Evolutionary conservation across 92 coral and sea anemone species (phyloP).

Genomic region (Scolanthus callimorphus): DNA sequence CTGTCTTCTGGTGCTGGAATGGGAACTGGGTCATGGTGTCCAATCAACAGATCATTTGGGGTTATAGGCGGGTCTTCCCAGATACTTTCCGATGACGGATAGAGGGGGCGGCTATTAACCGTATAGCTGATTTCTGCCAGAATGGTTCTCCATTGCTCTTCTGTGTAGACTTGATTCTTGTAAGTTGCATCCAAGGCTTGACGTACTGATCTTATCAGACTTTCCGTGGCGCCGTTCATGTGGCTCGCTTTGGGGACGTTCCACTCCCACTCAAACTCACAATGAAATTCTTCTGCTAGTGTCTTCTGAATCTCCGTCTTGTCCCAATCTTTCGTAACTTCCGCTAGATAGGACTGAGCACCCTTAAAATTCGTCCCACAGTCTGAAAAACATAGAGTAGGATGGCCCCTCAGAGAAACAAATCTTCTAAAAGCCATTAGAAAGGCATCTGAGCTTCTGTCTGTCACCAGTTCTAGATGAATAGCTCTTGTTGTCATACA

Average conservation of each 20-base stretch:
- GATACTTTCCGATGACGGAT: conserved; percentile 37
- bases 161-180: conserved; percentile 34
- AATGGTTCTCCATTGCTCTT: conserved; percentile 55
- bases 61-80: conserved; percentile 40
- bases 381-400: conserved; percentile 42
- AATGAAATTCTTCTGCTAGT: conserved; percentile 12
- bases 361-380: conserved; percentile 48
- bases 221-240: conserved; percentile 42
- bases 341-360: conserved; percentile 35
- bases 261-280: conserved; percentile 18
- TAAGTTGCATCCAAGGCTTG: conserved; percentile 27
- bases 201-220: conserved; percentile 32
- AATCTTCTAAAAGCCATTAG: conserved; percentile 57
- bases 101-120: conserved; percentile 46
- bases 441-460: conserved; percentile 47
- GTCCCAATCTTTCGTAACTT: conserved; percentile 9
- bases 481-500: too few species aligned
- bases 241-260: conserved; percentile 34
- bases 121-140: conserved; percentile 43
- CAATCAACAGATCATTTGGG: conserved; percentile 4
- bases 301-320: background rate
- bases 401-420: conserved; percentile 39
- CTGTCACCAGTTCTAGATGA: conserved; percentile 50
- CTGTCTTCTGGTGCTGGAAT: conserved; percentile 22
- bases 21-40: background rate